Evolutionary conservation across 1,140 invertebrate species (phyloP), one percentile per base, ranked within the genome.

Genomic region (Gryon sp.): DNA sequence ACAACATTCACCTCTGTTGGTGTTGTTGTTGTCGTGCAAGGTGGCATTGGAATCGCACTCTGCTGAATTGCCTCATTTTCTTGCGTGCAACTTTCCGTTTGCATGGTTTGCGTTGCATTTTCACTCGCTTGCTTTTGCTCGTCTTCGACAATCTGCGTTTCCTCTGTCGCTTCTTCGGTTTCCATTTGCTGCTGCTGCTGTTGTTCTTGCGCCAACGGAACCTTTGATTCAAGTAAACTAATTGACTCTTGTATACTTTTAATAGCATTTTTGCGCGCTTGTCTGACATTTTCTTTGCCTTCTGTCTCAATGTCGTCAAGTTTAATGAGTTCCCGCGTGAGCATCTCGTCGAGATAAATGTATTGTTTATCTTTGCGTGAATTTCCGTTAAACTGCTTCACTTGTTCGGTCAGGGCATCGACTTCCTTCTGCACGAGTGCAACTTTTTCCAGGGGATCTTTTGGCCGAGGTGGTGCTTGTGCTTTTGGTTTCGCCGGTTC

Each of bases 291-390:
- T 18, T 97, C 95, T 80, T 95, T 94, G 1, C 96, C 96, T 63
- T 97, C 95, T 0, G 96, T 95, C 81, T 98, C 96, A 52, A 99
- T 95, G 76, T 94, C 93, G 84, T 99, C 97, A 59, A 98, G 86
- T 85, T 97, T 96, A 2, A 98, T 92, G 59, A 98, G 90, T 83
- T 96, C 95, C 32, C 97, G 92, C 0, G 97, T 98, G 9, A 99
- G 88, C 96, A 98, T 98, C 87, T 99, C 97, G 84, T 98, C 97
- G 32, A 98, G 86, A 84, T 93, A 97, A 19, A 95, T 90, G 80
- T 97, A 98, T 52, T 94, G 90, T 85, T 97, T 98, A 80, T 97
- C 94, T 75, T 91, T 91, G 76, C 92, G 91, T 2, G 91, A 91
- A 48, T 89, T 90, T 2, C 96, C 96, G 20, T 82, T 89, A 82